Percentiles rank a stretch among this genome's conserved stretches.
These are phyloP conservation scores for Thunnus albacares DNA, from an alignment of 2,797 vertebrate species.

Conservation along the genomic window DNA sequence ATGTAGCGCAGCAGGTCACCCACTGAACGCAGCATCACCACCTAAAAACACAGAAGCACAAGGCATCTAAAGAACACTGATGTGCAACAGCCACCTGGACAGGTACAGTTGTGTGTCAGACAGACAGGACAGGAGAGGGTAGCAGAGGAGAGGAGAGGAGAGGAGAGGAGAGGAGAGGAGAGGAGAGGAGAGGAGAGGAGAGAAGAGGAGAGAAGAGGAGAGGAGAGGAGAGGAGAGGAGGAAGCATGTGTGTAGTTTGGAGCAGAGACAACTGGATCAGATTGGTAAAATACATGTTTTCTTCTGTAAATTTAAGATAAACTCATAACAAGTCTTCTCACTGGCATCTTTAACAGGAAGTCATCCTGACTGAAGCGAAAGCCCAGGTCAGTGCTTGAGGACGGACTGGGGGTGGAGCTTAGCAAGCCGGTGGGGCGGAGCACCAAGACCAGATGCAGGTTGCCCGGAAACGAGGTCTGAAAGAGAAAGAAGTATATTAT, in stretches of 20 bases:
- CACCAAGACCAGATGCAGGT: conserved; percentile 94
- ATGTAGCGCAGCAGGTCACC: conserved; percentile 95
- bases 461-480: conserved; percentile 95
- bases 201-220: no score
- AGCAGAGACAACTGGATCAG: neutral
- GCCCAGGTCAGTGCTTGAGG: conserved; percentile 92
- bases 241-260: neutral
- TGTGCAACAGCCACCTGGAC: neutral
- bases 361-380: conserved; percentile 97
- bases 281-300: neutral
- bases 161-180: neutral
- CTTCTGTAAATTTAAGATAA: neutral
- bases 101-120: neutral
- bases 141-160: no score
- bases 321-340: conserved; percentile 58
- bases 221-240: no score
- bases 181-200: no score
- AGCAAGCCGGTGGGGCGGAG: conserved; percentile 91
- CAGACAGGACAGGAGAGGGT: neutral
- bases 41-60: conserved; percentile 78
- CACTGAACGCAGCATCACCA: conserved; percentile 97
- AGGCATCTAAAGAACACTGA: neutral
- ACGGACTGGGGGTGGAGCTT: conserved; percentile 86
- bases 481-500: conserved; percentile 18
- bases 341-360: conserved; percentile 95